Evolutionary conservation across 2,797 vertebrate species (phyloP).

Genomic region (Liasis olivaceus): DNA sequence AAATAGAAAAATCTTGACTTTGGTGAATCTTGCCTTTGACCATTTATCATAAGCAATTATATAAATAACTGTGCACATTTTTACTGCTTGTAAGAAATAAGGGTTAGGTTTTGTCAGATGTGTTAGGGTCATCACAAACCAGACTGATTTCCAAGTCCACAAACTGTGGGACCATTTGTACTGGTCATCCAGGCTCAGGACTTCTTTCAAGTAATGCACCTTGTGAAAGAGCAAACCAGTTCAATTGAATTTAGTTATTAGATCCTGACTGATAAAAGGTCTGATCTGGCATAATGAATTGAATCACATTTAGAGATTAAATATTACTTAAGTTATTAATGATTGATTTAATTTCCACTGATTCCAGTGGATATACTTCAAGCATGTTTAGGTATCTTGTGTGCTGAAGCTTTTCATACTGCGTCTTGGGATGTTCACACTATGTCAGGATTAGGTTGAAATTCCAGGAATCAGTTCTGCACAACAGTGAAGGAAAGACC

Average conservation of each 20-base stretch:
- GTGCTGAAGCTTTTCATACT: constrained; percentile 14
- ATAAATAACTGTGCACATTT: not conserved
- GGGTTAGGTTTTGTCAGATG: constrained; percentile 3
- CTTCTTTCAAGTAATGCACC: not conserved
- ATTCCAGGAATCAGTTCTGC: not conserved
- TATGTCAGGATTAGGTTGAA: constrained; percentile 29
- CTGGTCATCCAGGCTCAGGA: not conserved
- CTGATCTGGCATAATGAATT: not conserved
- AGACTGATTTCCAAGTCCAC: constrained; percentile 29
- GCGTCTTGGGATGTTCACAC: constrained; percentile 5
- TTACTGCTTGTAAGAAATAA: constrained; percentile 1
- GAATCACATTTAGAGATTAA: not conserved
- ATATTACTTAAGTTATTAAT: not conserved
- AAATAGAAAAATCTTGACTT: not conserved
- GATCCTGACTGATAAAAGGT: not conserved
- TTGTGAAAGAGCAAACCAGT: not conserved
- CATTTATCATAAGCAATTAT: not conserved
- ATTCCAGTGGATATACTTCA: not conserved
- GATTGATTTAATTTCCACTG: not conserved
- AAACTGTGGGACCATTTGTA: not conserved
- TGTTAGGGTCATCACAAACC: not conserved
- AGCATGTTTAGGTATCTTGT: not conserved
- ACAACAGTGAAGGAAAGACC: not conserved
- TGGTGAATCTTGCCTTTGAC: not conserved
- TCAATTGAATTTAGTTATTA: not conserved